Evolutionary conservation across 2,888 invertebrate genomes (phyloP), one percentile per base, ranked within the genome.

Genomic region (Dilophus febrilis): DNA sequence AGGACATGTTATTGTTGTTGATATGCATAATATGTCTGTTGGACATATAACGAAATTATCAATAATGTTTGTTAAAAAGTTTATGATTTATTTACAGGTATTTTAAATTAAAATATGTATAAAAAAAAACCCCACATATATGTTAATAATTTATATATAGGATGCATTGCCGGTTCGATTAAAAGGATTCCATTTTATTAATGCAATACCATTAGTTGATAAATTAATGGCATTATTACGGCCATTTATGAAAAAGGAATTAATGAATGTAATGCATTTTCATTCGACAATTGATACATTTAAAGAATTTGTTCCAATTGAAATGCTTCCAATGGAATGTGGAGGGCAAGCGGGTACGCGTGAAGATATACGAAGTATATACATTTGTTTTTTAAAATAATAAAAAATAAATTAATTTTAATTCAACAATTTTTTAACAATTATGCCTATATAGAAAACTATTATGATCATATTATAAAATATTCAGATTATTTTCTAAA

Each of bases 161-260:
- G 79, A 81, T 55, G 77, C 71, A 10, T 68, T 77, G 63, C 68
- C 82, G 1, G 66, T 78, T 4, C 69, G 76, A 29, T 58, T 82
- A 2, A 72, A 74, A 49, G 75, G 71, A 1, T 61, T 83, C 4
- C 80, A 82, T 53, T 80, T 79, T 46, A 57, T 79, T 43, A 81
- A 77, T 51, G 72, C 77, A 1, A 74, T 76, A 0, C 62, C 69
- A 1, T 74, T 80, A 47, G 72, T 82, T 67, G 82, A 82, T 50
- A 73, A 72, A 49, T 55, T 82, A 42, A 54, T 83, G 60, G 68
- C 72, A 43, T 52, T 83, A 46, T 66, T 82, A 60, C 72, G 64
- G 52, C 82, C 82, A 0, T 81, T 83, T 51, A 71, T 82, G 68
- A 79, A 74, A 52, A 80, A 79, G 49, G 67, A 72, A 31, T 56